Base-by-base conservation (phyloP, 1,140 invertebrate species). In the Dinoponera quadriceps region DNA sequence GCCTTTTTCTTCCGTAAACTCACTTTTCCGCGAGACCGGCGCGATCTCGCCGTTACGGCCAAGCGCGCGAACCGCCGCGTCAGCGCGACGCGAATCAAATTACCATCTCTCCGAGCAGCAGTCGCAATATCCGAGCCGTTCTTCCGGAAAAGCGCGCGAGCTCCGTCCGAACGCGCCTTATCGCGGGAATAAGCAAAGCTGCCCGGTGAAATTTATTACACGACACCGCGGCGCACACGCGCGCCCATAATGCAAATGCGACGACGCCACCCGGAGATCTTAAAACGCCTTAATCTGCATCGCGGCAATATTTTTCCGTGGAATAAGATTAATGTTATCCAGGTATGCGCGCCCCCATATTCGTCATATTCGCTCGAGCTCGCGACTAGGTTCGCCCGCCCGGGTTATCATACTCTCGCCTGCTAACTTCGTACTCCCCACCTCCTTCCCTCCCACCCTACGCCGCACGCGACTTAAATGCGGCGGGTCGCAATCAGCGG, bases 321-420 rank as follows among this genome's bases (percentile, higher is more conserved):
- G 65, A 80, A 80, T 80, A 80, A 80, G 75, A 80, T 80, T 80
- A 80, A 80, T 80, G 65, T 80, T 80, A 80, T 80, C 51, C 72
- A 69, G 25, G 65, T 57, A 63, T 75, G 51, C 29, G n/a, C 29
- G 14, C 5, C 33, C 33, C 49, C 25, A 33, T 51, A 83, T 78
- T 74, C 54, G 71, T 84, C 75, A 84, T 85, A 83, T 80, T 80
- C 57, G n/a, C 25, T 55, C 65, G 38, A 48, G 51, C 38, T 11
- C 38, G 38, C 65, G 38, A 57, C 51, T 71, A 48, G 9, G 65
- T 27, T 57, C 33, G 29, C 44, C 55, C 51, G 33, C 22, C 22
- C 54, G 51, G 22, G 63, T 80, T 80, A 80, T 80, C 75, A 80
- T 38, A 71, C 33, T 69, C 22, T 44, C 38, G 9, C 38, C 38